Evolutionary conservation across 1,140 invertebrate species (phyloP), one percentile per base, ranked within the genome.

Genomic region (Amyelois transitella): DNA sequence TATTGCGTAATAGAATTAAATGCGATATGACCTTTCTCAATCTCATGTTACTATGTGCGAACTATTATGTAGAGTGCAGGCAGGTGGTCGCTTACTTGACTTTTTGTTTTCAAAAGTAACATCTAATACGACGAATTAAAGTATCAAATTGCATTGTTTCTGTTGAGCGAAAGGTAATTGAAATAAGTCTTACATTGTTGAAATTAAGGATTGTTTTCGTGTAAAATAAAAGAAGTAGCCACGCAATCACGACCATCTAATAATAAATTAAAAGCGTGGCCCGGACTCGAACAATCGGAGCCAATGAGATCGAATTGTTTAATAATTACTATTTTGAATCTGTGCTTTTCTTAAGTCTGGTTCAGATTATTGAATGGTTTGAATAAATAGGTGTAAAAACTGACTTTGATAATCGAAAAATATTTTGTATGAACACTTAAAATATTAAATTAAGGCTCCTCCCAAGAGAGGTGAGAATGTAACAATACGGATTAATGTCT

Each of bases 301-400:
- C 25, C 54, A 64, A 63, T 66, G 43, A 53, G 53, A 45, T 52
- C 50, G 49, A 55, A 50, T 62, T 57, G 62, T 54, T 56, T 24
- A 53, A 51, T 69, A 66, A 77, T 74, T 70, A 71, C 32, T 8
- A n/a, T 81, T 77, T 75, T 77, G 73, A 75, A 76, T 66, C 54
- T 59, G 51, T 45, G 69, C 65, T 62, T 66, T 69, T 72, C 70
- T 64, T 64, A 52, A 58, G 65, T 64, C 12, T 38, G n/a, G n/a
- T 38, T 4, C n/a, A 38, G 32, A 38, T 14, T 38, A 14, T 10
- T 6, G 1, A 6, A 28, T 8, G 25, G 2, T 4, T 28, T 10
- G 7, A 8, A 2, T 28, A 10, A 3, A 28, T 28, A 10, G 2
- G 7, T n/a, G n/a, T n/a, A n/a, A n/a, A n/a, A n/a, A n/a, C n/a